phyloP scores from a whole-genome alignment of 64 coral and sea anemone species.

The Montipora efflorescens region DNA sequence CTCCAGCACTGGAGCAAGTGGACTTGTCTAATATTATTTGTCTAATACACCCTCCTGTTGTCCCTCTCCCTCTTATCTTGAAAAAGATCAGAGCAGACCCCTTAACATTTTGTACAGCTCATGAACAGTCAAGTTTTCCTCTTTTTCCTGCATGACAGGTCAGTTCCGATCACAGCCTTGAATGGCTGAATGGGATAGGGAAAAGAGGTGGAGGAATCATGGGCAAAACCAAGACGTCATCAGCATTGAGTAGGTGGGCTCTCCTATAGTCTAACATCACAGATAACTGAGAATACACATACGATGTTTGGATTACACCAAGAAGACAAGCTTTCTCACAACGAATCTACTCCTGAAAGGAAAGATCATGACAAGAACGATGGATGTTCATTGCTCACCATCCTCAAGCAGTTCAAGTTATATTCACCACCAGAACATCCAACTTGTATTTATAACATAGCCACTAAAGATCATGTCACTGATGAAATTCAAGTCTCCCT shows the following conservation, averaged over 20 bases:
- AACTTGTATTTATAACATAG: constrained; percentile 53
- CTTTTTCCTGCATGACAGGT: not conserved
- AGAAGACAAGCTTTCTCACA: constrained; percentile 57
- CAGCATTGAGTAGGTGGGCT: constrained; percentile 58
- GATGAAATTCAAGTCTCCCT: constrained; percentile 45
- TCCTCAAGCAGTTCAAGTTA: constrained; percentile 63
- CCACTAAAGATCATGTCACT: constrained; percentile 53
- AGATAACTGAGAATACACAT: constrained; percentile 50
- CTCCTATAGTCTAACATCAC: constrained; percentile 42
- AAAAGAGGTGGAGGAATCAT: constrained; percentile 55
- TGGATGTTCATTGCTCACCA: constrained; percentile 41
- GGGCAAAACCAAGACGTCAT: constrained; percentile 52
- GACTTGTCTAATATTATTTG: constrained; percentile 25
- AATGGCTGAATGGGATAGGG: constrained; percentile 72
- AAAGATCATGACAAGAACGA: constrained; percentile 49
- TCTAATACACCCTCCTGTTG: not conserved
- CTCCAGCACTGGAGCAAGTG: constrained; percentile 35
- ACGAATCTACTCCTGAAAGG: constrained; percentile 59
- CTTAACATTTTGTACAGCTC: too few relatives aligned
- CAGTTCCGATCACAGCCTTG: constrained; percentile 66
- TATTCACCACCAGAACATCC: constrained; percentile 43
- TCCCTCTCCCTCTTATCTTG: constrained; percentile 38
- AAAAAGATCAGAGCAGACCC: constrained; percentile 42
- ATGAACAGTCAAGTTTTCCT: too few relatives aligned
- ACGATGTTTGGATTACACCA: not conserved